Percentiles rank a stretch among this genome's conserved stretches.
Evolutionary conservation across 2,113 vertebrate species (phyloP).

Genomic region (Gyps fulvus): DNA sequence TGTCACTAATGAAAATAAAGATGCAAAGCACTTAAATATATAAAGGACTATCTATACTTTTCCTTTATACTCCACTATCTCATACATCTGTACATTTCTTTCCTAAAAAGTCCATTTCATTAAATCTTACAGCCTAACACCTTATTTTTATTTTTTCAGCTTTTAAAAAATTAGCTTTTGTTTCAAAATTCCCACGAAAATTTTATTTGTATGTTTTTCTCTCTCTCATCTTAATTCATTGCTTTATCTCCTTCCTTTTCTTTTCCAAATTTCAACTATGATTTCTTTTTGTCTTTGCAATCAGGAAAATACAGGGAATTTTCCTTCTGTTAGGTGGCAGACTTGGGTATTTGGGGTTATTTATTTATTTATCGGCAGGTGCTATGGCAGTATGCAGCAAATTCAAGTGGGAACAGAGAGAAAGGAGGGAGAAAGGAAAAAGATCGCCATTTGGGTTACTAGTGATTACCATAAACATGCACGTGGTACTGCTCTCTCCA

Average conservation of each 20-base stretch:
- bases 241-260: not conserved
- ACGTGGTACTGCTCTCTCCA: not conserved
- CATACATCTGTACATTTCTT: not conserved
- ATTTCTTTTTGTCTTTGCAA: not conserved
- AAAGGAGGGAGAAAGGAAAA: not conserved
- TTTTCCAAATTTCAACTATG: not conserved
- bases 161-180: not conserved
- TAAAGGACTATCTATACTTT: not conserved
- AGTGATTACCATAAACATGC: slow-evolving; percentile 23
- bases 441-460: not conserved
- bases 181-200: not conserved
- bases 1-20: not conserved
- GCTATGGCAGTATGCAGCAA: not conserved
- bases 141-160: not conserved
- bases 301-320: not conserved
- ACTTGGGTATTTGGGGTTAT: not conserved
- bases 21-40: not conserved
- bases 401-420: not conserved
- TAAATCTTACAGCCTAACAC: not conserved
- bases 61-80: not conserved
- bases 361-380: not conserved
- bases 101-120: not conserved
- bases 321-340: not conserved
- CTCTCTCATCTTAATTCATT: not conserved
- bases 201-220: not conserved